These are phyloP conservation scores for Nyleta sp. DNA, from an alignment of 2,888 invertebrate genomes.

Conservation along the genomic window DNA sequence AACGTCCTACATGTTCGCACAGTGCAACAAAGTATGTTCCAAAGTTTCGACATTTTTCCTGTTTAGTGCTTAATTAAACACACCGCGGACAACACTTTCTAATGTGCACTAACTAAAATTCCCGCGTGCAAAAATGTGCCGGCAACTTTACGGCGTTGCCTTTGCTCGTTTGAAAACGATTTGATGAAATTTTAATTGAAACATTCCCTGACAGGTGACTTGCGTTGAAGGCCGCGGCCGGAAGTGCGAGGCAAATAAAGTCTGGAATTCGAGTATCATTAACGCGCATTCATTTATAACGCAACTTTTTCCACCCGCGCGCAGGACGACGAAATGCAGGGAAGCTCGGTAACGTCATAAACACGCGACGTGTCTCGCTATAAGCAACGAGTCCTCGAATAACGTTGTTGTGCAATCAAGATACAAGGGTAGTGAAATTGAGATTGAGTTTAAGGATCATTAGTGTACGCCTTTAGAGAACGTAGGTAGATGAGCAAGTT, in stretches of 20 bases:
- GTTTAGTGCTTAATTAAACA: constrained; percentile 18
- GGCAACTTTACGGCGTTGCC: neutral
- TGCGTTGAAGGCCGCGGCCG: neutral
- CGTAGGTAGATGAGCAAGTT: constrained; percentile 76
- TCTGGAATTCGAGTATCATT: constrained; percentile 13
- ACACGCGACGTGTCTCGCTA: constrained; percentile 55
- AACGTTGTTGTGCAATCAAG: constrained; percentile 65
- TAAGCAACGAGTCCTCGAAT: constrained; percentile 55
- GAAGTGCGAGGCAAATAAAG: neutral
- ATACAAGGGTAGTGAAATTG: constrained; percentile 67
- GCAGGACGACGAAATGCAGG: constrained; percentile 26
- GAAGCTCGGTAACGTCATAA: constrained; percentile 49
- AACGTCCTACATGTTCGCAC: neutral
- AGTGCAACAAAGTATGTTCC: neutral
- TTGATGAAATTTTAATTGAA: constrained; percentile 25
- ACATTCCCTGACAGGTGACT: constrained; percentile 7
- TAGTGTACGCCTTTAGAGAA: constrained; percentile 70
- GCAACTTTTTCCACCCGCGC: constrained; percentile 6
- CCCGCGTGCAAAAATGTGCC: neutral
- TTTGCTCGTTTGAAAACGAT: neutral
- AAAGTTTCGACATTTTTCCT: constrained; percentile 1
- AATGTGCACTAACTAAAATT: neutral
- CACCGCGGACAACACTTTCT: neutral
- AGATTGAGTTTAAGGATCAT: constrained; percentile 74
- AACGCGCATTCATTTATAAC: constrained; percentile 25